Evolutionary conservation across 1,140 invertebrate genomes (phyloP).

Genomic region (Diorhabda elongata): DNA sequence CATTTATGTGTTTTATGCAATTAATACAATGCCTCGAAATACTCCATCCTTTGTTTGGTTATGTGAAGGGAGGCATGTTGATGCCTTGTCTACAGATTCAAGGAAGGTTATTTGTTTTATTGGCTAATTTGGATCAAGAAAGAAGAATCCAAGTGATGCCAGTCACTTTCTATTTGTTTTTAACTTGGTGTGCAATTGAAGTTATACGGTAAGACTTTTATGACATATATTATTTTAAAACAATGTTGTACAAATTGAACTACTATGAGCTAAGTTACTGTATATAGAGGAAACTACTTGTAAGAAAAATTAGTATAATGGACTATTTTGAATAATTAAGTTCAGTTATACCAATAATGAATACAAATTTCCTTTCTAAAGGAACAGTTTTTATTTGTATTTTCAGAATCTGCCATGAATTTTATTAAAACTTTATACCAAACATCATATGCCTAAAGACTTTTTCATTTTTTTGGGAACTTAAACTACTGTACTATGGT

Average conservation of each 20-base stretch:
- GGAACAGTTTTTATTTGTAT: too few relatives aligned
- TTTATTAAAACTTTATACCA: too few relatives aligned
- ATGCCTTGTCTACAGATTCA: slow-evolving; percentile 67
- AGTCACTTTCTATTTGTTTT: slow-evolving; percentile 81
- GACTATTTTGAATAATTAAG: too few relatives aligned
- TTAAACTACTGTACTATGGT: too few relatives aligned
- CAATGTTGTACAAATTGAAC: neutral
- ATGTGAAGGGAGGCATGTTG: slow-evolving; percentile 70
- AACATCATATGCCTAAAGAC: too few relatives aligned
- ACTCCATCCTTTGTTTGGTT: slow-evolving; percentile 83
- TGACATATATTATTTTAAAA: slow-evolving; percentile 15
- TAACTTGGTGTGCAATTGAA: slow-evolving; percentile 78
- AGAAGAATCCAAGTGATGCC: slow-evolving; percentile 81
- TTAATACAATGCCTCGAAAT: slow-evolving; percentile 82
- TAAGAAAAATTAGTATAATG: too few relatives aligned
- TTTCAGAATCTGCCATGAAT: too few relatives aligned
- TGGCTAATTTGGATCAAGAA: slow-evolving; percentile 79
- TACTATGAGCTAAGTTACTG: too few relatives aligned
- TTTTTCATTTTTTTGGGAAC: too few relatives aligned
- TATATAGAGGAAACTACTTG: too few relatives aligned
- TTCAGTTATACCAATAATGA: too few relatives aligned
- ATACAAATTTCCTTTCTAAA: too few relatives aligned
- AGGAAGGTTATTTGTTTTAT: slow-evolving; percentile 76
- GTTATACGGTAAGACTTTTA: slow-evolving; percentile 61
- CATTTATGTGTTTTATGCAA: slow-evolving; percentile 77